A percentile compares a stretch with the other conserved stretches of the same genome.
Evolutionary conservation across 2,113 vertebrate species (phyloP).

Genomic region (Catharus minimus): DNA sequence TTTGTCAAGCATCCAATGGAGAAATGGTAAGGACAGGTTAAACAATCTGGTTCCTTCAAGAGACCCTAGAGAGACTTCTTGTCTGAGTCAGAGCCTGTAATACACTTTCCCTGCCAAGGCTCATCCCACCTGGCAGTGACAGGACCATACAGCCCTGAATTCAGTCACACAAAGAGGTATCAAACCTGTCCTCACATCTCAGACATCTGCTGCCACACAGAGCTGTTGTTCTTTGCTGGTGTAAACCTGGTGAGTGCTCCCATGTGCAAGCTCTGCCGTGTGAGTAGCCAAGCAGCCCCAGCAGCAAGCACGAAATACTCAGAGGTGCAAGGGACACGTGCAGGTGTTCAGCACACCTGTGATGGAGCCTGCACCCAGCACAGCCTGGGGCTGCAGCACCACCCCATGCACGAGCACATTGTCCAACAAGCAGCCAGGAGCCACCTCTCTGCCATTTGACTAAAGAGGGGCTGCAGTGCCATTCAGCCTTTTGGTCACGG

Average conservation of each 20-base stretch:
- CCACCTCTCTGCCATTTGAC: not conserved
- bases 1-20: not conserved
- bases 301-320: not conserved
- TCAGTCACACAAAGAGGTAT: not conserved
- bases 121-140: not conserved
- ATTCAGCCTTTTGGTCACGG: not conserved
- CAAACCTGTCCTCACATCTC: not conserved
- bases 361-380: not conserved
- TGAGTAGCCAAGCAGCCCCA: not conserved
- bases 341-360: not conserved
- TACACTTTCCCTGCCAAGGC: not conserved
- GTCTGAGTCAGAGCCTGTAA: not conserved
- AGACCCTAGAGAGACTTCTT: not conserved
- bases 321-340: not conserved
- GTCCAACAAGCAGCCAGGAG: not conserved
- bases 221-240: not conserved
- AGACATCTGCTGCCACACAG: not conserved
- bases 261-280: rapidly evolving
- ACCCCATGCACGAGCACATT: rapidly evolving
- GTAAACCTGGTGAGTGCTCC: not conserved
- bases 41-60: not conserved
- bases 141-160: not conserved
- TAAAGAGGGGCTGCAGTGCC: not conserved
- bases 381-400: not conserved
- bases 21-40: not conserved